phyloP scores from a whole-genome alignment of 2,888 invertebrate genomes.

The Orgyia antiqua region DNA sequence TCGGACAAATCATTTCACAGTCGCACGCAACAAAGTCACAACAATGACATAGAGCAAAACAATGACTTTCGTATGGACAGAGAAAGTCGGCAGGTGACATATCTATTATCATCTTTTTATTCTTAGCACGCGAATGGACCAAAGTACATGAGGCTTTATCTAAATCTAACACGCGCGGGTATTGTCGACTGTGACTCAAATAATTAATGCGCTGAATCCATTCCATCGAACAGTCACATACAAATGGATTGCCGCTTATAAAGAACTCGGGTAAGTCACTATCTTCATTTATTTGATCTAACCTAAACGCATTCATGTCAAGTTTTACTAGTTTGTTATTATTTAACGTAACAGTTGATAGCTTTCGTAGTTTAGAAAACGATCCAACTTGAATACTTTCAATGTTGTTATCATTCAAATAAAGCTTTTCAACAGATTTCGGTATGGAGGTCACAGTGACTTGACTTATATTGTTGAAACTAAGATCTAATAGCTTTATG shows the following conservation, averaged over 20 bases:
- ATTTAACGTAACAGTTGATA: slow-evolving; percentile 86
- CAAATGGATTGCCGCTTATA: slow-evolving; percentile 89
- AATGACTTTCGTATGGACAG: slow-evolving; percentile 88
- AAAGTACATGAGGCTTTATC: slow-evolving; percentile 86
- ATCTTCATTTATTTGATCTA: slow-evolving; percentile 81
- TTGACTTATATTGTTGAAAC: slow-evolving; percentile 83
- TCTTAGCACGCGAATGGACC: slow-evolving; percentile 81
- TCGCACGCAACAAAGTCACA: slow-evolving; percentile 94
- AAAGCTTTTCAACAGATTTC: slow-evolving; percentile 83
- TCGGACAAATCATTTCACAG: slow-evolving; percentile 94
- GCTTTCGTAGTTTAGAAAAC: slow-evolving; percentile 81
- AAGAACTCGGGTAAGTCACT: slow-evolving; percentile 88
- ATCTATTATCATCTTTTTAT: slow-evolving; percentile 84
- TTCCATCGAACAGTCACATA: slow-evolving; percentile 93
- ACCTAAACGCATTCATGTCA: slow-evolving; percentile 84
- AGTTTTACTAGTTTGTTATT: slow-evolving; percentile 85
- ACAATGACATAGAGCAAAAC: slow-evolving; percentile 92
- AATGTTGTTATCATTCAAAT: slow-evolving; percentile 86
- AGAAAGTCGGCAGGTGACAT: slow-evolving; percentile 87
- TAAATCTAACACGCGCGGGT: slow-evolving; percentile 88
- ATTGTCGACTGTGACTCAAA: slow-evolving; percentile 84
- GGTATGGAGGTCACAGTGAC: slow-evolving; percentile 84
- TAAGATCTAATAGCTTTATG: slow-evolving; percentile 85
- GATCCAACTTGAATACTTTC: slow-evolving; percentile 83
- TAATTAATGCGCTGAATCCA: slow-evolving; percentile 90